Base-by-base conservation (phyloP, 2,888 invertebrate species). In the Trachelus troglodyta region DNA sequence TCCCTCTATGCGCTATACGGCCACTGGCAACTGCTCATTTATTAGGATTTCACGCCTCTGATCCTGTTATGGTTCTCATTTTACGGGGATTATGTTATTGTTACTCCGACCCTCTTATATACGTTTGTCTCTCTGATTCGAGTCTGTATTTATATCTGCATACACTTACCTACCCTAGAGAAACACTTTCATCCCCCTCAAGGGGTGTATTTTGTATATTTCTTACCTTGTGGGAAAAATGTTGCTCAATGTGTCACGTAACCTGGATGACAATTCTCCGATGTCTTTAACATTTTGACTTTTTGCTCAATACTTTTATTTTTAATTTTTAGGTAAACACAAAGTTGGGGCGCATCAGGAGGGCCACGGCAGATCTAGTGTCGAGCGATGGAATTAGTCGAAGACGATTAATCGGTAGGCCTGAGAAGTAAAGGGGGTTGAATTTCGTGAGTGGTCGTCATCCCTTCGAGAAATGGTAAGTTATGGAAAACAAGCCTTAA, bases 1-100 rank as follows among this genome's bases (percentile, higher is more conserved):
- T 74, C 37, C 34, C 33, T 73, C 12, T 34, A 23, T 40, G n/a
- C 34, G 56, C 69, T 40, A 56, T 73, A 74, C 77, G 83, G 78
- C 80, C 81, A 80, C 83, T 80, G 79, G 82, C 85, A 85, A 88
- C 85, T 88, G 89, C 88, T 89, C 89, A 89, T 89, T 89, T 89
- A 89, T 89, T 88, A 89, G 89, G 88, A 89, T 89, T 89, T 89
- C 87, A 89, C 87, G 89, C 87, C 85, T 80, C 85, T 85, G 85
- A 86, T 89, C 86, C 87, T 86, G 84, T 88, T 89, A 86, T 83
- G 80, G 81, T 83, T 85, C 85, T 87, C 85, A 85, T 87, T 87
- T 87, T 86, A 88, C 86, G 84, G 86, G 86, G 85, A 86, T 87
- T 87, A 86, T 82, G 81, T 83, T 83, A 84, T 83, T 85, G 85